Evolutionary conservation across 2,797 vertebrate genomes (phyloP).

Genomic region (Gallinago stenura): DNA sequence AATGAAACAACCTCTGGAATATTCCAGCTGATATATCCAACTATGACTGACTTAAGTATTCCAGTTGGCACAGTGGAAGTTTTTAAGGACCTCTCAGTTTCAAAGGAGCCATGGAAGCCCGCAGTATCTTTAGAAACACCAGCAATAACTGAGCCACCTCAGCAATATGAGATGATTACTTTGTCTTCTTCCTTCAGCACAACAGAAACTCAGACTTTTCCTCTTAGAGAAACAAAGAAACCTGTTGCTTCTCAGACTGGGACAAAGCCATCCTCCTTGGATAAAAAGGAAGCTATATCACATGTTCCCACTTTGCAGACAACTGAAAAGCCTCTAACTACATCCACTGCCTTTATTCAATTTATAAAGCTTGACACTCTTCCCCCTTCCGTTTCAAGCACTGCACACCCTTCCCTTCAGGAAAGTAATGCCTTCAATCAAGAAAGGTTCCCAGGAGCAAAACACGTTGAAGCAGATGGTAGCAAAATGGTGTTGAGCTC

Average conservation of each 20-base stretch:
- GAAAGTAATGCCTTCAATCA: not conserved
- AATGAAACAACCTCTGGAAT: not conserved
- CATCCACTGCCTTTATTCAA: not conserved
- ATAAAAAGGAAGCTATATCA: not conserved
- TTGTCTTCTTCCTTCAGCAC: not conserved
- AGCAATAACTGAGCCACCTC: not conserved
- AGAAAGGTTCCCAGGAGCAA: not conserved
- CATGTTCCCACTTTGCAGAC: not conserved
- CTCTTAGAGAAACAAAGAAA: slow-evolving; percentile 2
- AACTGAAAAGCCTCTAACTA: not conserved
- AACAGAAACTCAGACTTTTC: not conserved
- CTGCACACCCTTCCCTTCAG: not conserved
- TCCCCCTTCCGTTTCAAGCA: not conserved
- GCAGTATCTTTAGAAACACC: not conserved
- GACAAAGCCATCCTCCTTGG: not conserved
- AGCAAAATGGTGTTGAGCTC: not conserved
- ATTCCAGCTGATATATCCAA: not conserved
- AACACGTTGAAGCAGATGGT: not conserved
- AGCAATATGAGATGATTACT: not conserved
- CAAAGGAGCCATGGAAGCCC: not conserved
- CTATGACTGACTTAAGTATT: not conserved
- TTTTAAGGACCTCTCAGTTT: not conserved
- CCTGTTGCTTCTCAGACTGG: not conserved
- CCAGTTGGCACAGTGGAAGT: not conserved
- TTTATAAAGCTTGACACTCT: not conserved